These are phyloP conservation scores for Ceratitis capitata DNA, from an alignment of 1,140 invertebrate species.

Conservation along the genomic window DNA sequence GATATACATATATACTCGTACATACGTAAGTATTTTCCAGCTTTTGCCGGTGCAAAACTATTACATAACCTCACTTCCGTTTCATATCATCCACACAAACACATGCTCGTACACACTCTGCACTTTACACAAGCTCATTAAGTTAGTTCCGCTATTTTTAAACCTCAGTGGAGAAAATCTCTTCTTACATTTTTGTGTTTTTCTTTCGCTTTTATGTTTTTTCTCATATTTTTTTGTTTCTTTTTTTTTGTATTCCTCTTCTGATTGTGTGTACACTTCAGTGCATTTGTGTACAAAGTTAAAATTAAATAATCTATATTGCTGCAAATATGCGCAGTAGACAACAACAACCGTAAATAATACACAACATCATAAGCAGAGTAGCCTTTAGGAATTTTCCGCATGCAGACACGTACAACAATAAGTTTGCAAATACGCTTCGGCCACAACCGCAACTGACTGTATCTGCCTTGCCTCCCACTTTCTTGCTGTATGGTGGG, in stretches of 20 bases:
- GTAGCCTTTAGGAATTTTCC: neutral
- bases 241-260: neutral
- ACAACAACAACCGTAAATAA: neutral
- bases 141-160: neutral
- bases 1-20: too few species aligned
- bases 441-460: neutral
- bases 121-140: neutral
- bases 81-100: neutral
- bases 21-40: neutral
- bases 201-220: too few species aligned
- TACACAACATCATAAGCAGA: neutral
- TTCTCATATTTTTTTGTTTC: too few species aligned
- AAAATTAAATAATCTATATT: slow-evolving; percentile 29
- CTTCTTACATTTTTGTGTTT: neutral
- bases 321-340: neutral
- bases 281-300: slow-evolving; percentile 28
- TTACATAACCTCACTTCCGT: neutral
- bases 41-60: neutral
- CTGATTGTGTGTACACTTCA: neutral
- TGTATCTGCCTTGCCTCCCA: too few species aligned
- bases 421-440: neutral
- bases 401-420: neutral
- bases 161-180: neutral
- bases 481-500: neutral
- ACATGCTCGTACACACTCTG: too few species aligned